Evolutionary conservation across 2,113 vertebrate genomes (phyloP).

Genomic region (Apteryx owenii): DNA sequence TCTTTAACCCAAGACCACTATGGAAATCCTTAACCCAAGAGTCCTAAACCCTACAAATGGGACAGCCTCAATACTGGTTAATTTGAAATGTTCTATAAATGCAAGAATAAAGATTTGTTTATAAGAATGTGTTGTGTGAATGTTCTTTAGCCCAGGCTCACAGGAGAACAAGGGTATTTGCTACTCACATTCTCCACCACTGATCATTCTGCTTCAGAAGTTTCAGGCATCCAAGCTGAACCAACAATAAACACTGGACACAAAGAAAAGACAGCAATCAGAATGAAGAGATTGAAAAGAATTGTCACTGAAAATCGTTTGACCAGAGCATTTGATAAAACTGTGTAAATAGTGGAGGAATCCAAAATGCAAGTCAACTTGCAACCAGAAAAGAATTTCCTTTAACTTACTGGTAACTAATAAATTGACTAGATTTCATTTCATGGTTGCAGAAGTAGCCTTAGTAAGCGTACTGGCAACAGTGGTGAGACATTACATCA

Average conservation of each 20-base stretch:
- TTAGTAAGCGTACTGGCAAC: not conserved
- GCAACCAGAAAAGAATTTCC: not conserved
- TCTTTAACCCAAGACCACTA: not conserved
- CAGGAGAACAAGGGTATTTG: not conserved
- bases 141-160: not conserved
- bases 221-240: constrained; percentile 6
- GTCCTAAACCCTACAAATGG: not conserved
- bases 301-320: not conserved
- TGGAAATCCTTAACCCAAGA: not conserved
- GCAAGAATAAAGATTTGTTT: not conserved
- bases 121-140: not conserved
- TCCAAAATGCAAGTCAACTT: not conserved
- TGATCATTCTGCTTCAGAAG: not conserved
- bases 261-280: not conserved
- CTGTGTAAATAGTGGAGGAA: not conserved
- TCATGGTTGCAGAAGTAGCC: not conserved
- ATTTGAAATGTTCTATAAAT: not conserved
- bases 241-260: not conserved
- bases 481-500: not conserved
- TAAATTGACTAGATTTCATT: not conserved
- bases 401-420: not conserved
- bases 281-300: not conserved
- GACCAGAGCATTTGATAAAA: not conserved
- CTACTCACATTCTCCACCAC: not conserved
- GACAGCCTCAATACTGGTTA: not conserved